Evolutionary conservation across 2,888 invertebrate genomes (phyloP).

Genomic region (Caenorhabditis macrosperma): DNA sequence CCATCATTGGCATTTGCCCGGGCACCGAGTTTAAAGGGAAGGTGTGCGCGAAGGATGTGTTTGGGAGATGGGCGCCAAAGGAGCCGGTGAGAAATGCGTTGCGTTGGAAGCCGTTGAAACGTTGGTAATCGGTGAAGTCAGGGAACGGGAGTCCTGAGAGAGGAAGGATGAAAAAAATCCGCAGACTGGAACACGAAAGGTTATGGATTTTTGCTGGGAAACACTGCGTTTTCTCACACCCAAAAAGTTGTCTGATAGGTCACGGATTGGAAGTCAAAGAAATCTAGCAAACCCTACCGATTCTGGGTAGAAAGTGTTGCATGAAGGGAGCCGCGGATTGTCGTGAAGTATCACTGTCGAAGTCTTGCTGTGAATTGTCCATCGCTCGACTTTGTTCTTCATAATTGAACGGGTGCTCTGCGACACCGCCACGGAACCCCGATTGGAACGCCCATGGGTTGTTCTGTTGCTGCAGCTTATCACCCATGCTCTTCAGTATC

Average conservation of each 20-base stretch:
- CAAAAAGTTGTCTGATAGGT: too few relatives aligned
- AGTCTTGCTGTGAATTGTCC: background rate
- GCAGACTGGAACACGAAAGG: too few relatives aligned
- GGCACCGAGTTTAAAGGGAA: constrained; percentile 33
- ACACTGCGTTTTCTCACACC: too few relatives aligned
- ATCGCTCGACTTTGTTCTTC: constrained; percentile 20
- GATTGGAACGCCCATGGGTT: constrained; percentile 12
- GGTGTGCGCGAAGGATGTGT: constrained; percentile 8
- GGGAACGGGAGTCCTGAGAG: constrained; percentile 37
- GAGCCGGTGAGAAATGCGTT: constrained; percentile 24
- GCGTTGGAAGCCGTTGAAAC: constrained; percentile 47
- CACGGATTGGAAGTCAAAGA: too few relatives aligned
- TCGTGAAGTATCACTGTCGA: constrained; percentile 25
- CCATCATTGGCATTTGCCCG: constrained; percentile 26
- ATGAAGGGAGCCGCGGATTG: constrained; percentile 27
- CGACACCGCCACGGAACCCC: background rate
- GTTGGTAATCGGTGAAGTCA: constrained; percentile 50
- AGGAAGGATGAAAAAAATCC: too few relatives aligned
- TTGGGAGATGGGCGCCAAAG: constrained; percentile 29
- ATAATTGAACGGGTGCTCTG: constrained; percentile 30
- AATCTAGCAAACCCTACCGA: too few relatives aligned
- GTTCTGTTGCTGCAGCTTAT: constrained; percentile 21
- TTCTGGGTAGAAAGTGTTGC: constrained; percentile 44
- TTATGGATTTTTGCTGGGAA: too few relatives aligned
- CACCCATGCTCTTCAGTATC: constrained; percentile 17